These are phyloP conservation scores for Himalopsyche tibetana DNA, from an alignment of 2,888 invertebrate genomes.

Conservation along the genomic window DNA sequence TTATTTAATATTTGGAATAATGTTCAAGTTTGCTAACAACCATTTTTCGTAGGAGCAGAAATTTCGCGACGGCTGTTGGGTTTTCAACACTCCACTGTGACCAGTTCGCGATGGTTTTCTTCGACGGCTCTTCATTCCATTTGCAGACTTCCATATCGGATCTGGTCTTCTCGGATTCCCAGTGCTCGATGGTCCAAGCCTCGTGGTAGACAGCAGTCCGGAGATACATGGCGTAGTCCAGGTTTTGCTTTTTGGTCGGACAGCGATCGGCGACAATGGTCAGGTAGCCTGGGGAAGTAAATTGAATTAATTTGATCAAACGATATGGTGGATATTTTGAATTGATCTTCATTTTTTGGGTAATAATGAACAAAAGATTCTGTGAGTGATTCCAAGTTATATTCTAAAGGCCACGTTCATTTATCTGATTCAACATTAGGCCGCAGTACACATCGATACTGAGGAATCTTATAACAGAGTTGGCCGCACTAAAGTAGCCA, in stretches of 20 bases:
- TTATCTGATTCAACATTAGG: too few relatives aligned
- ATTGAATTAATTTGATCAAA: neutral
- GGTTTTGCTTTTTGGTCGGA: slow-evolving; percentile 92
- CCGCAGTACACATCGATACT: too few relatives aligned
- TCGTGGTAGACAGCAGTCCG: slow-evolving; percentile 95
- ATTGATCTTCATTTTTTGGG: neutral
- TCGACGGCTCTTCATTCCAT: slow-evolving; percentile 86
- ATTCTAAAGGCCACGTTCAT: too few relatives aligned
- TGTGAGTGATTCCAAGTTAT: too few relatives aligned
- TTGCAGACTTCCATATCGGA: slow-evolving; percentile 93
- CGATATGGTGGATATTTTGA: too few relatives aligned
- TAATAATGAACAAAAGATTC: too few relatives aligned
- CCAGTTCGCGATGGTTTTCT: slow-evolving; percentile 76
- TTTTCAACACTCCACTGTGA: slow-evolving; percentile 5
- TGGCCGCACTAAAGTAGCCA: too few relatives aligned
- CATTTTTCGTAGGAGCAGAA: too few relatives aligned
- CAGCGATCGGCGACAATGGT: slow-evolving; percentile 95
- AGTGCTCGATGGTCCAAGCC: slow-evolving; percentile 88
- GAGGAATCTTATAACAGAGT: too few relatives aligned
- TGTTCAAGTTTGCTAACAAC: too few relatives aligned
- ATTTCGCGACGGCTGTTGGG: slow-evolving; percentile 64
- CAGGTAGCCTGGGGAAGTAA: slow-evolving; percentile 70
- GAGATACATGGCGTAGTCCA: slow-evolving; percentile 94
- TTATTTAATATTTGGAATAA: too few relatives aligned
- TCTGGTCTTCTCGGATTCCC: slow-evolving; percentile 90